A percentile compares a stretch with the other conserved stretches of the same genome.
These are phyloP conservation scores for Rhagonycha fulva DNA, from an alignment of 2,888 invertebrate species.

Conservation along the genomic window DNA sequence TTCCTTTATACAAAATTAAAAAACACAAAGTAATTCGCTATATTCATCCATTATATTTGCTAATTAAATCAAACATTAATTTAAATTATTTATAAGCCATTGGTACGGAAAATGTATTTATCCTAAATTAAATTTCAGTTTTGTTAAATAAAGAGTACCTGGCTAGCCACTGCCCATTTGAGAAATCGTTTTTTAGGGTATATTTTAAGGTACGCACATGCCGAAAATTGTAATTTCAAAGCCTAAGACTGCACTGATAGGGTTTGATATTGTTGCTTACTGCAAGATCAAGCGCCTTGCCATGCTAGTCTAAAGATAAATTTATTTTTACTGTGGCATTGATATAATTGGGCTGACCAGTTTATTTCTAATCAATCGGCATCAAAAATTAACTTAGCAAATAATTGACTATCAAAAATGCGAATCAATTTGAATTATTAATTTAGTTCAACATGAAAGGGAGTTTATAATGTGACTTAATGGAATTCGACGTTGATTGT, in stretches of 20 bases:
- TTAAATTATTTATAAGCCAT: background rate
- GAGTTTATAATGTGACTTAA: background rate
- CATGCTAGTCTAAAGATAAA: too few relatives aligned
- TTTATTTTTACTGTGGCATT: background rate
- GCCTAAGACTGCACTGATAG: too few relatives aligned
- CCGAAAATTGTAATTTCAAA: too few relatives aligned
- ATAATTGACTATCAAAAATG: background rate
- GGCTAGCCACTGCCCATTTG: too few relatives aligned
- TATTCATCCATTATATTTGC: background rate
- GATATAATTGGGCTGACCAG: background rate
- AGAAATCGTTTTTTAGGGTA: too few relatives aligned
- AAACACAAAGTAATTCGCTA: background rate
- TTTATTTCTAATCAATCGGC: background rate
- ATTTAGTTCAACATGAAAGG: background rate
- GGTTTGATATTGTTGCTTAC: too few relatives aligned
- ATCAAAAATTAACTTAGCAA: background rate
- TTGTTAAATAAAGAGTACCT: too few relatives aligned
- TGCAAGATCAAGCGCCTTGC: too few relatives aligned
- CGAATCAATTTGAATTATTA: background rate
- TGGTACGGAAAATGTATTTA: background rate
- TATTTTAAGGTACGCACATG: too few relatives aligned
- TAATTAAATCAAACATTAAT: background rate
- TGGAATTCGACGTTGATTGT: background rate
- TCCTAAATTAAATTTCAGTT: background rate
- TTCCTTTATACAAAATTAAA: background rate